Conservation (phyloP, 2,888 invertebrate species). For the Phortica okadai region DNA sequence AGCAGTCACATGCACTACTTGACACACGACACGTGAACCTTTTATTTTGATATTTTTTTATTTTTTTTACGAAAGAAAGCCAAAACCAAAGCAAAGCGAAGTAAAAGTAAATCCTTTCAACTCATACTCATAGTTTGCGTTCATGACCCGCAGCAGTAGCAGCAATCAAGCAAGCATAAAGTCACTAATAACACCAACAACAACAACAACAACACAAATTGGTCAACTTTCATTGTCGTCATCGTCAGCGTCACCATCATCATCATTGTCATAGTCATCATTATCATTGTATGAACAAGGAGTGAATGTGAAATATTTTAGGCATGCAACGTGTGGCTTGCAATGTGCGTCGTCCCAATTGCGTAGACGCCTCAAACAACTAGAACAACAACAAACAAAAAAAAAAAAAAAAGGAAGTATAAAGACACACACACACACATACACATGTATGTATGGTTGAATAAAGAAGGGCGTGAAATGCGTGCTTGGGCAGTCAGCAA, state of each 20-base stretch:
- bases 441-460: neutral
- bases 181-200: conserved; percentile 7
- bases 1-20: neutral
- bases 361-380: neutral
- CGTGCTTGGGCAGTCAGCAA: neutral
- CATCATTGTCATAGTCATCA: neutral
- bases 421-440: neutral
- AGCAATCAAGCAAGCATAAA: conserved; percentile 13
- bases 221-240: conserved; percentile 5
- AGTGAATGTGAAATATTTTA: conserved; percentile 7
- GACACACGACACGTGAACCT: neutral
- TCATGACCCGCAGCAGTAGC: conserved; percentile 20
- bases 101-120: too few species aligned
- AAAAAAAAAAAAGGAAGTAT: neutral
- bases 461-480: neutral
- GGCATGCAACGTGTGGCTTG: conserved; percentile 29
- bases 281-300: neutral
- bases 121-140: too few species aligned
- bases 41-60: neutral
- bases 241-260: neutral
- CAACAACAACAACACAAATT: conserved; percentile 12
- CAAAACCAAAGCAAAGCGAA: too few species aligned
- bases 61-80: neutral
- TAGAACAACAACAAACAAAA: neutral
- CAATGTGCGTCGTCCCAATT: conserved; percentile 11